A percentile compares a stretch with the other conserved stretches of the same genome.
Evolutionary conservation across 2,888 invertebrate genomes (phyloP).

Genomic region (Orthosia gracilis): DNA sequence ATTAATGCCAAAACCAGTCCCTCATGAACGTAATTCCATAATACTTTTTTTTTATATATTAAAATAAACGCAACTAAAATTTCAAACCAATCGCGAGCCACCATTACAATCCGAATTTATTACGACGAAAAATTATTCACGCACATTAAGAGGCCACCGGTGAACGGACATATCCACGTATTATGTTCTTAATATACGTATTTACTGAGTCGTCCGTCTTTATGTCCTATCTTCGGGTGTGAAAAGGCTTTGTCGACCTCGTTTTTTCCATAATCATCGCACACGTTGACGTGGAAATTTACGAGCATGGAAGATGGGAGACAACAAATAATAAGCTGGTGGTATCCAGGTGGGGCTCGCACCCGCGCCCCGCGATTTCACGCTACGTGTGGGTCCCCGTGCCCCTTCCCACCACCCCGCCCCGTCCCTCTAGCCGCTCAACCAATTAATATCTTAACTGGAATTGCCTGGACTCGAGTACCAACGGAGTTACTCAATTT

Average conservation of each 20-base stretch:
- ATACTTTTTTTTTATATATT: constrained; percentile 71
- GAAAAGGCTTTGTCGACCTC: constrained; percentile 88
- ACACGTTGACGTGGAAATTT: constrained; percentile 91
- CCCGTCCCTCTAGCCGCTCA: constrained; percentile 69
- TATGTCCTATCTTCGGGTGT: constrained; percentile 85
- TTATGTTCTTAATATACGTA: constrained; percentile 78
- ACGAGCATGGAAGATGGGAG: constrained; percentile 90
- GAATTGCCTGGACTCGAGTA: constrained; percentile 80
- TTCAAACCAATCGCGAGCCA: constrained; percentile 86
- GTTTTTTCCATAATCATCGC: constrained; percentile 89
- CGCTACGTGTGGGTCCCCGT: constrained; percentile 88
- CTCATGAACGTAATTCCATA: constrained; percentile 71
- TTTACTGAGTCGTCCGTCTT: constrained; percentile 80
- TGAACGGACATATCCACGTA: constrained; percentile 75
- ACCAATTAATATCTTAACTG: constrained; percentile 89
- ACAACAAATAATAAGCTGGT: constrained; percentile 89
- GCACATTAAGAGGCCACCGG: constrained; percentile 83
- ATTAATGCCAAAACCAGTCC: constrained; percentile 83
- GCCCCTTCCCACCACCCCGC: constrained; percentile 60
- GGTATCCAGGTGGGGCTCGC: constrained; percentile 86
- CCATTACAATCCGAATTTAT: constrained; percentile 90
- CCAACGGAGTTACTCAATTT: constrained; percentile 75
- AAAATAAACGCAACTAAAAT: constrained; percentile 84
- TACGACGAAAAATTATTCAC: constrained; percentile 90
- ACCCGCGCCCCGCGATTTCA: constrained; percentile 89